Conservation (phyloP, 2,888 invertebrate species). For the Drosophila fungiperda region DNA sequence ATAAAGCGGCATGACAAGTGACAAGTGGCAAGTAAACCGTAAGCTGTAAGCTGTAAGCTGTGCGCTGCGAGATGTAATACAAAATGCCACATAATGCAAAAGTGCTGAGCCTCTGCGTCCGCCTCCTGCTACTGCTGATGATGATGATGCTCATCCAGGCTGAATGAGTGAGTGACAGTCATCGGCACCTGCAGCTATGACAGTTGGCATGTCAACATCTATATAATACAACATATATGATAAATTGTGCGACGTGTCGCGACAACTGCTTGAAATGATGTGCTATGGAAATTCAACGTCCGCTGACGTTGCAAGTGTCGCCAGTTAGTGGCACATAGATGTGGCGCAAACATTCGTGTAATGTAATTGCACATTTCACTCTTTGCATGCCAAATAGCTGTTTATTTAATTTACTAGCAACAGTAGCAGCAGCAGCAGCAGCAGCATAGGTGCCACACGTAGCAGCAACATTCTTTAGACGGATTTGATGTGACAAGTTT, state of each 20-base stretch:
- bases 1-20: slow-evolving; percentile 63
- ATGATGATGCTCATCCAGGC: slow-evolving; percentile 2
- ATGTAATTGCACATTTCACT: slow-evolving; percentile 73
- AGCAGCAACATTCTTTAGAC: slow-evolving; percentile 27
- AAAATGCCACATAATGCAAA: slow-evolving; percentile 51
- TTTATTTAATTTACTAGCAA: slow-evolving; percentile 71
- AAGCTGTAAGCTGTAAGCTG: slow-evolving; percentile 17
- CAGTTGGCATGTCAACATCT: slow-evolving; percentile 56
- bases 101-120: slow-evolving; percentile 25
- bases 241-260: slow-evolving; percentile 65
- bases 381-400: slow-evolving; percentile 67
- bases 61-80: slow-evolving; percentile 29
- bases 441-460: slow-evolving; percentile 29
- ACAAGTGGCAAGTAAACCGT: slow-evolving; percentile 53
- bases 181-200: slow-evolving; percentile 37
- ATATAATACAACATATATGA: slow-evolving; percentile 53
- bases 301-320: slow-evolving; percentile 38
- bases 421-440: slow-evolving; percentile 20
- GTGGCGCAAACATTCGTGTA: slow-evolving; percentile 37
- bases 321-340: not conserved
- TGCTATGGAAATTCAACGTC: slow-evolving; percentile 66
- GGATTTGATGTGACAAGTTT: slow-evolving; percentile 54
- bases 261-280: slow-evolving; percentile 57
- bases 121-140: not conserved
- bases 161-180: slow-evolving; percentile 16